phyloP scores from a whole-genome alignment of 2,888 invertebrate species.

The Plebejus anna region DNA sequence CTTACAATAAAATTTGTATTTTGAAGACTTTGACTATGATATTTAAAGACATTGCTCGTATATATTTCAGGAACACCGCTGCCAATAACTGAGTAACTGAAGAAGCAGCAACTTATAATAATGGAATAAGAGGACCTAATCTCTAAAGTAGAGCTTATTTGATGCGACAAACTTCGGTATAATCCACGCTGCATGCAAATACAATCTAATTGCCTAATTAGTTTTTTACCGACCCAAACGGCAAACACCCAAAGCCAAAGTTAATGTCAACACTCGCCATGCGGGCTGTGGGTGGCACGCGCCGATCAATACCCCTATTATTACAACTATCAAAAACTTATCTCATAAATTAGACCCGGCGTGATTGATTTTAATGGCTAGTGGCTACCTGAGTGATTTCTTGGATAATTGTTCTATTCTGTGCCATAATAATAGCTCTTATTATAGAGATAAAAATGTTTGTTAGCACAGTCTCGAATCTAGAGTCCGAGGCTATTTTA shows the following conservation, averaged over 20 bases:
- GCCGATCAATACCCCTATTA: conserved; percentile 25
- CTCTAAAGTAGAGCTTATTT: background rate
- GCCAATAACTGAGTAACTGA: too few relatives aligned
- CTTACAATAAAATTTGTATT: background rate
- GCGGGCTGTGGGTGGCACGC: conserved; percentile 34
- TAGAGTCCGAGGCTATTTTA: too few relatives aligned
- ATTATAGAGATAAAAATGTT: too few relatives aligned
- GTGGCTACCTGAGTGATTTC: background rate
- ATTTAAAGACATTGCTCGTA: too few relatives aligned
- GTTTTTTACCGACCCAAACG: background rate
- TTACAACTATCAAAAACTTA: conserved; percentile 22
- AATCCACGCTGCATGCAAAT: background rate
- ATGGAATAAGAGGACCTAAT: background rate
- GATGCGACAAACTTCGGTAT: background rate
- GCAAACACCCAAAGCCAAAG: background rate
- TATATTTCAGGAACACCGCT: too few relatives aligned
- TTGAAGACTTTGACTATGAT: too few relatives aligned
- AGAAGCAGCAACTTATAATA: too few relatives aligned
- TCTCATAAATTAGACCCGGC: conserved; percentile 20
- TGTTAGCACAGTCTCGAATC: too few relatives aligned
- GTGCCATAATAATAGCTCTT: too few relatives aligned
- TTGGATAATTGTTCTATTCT: background rate
- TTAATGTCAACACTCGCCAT: conserved; percentile 27
- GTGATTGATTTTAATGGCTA: conserved; percentile 1
- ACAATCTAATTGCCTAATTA: background rate